phyloP scores from a whole-genome alignment of 2,797 vertebrate species.

The Cryptoblepharus egeriae region DNA sequence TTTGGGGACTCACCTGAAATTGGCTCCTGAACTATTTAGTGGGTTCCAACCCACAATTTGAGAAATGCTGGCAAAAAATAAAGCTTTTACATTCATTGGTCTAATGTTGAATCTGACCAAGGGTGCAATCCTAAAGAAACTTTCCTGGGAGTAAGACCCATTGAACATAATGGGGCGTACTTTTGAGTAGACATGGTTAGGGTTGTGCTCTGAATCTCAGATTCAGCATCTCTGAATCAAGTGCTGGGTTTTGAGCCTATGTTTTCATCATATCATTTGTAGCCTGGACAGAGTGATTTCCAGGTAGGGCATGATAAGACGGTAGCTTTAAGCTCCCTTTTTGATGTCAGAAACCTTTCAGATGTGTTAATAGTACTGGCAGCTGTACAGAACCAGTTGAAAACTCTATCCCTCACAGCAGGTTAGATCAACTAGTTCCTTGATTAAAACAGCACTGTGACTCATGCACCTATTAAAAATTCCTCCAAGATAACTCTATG shows the following conservation, averaged over 20 bases:
- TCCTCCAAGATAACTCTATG: background rate
- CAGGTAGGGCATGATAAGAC: background rate
- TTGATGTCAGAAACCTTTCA: background rate
- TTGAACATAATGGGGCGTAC: too few relatives aligned
- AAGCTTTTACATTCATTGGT: slow-evolving; percentile 2
- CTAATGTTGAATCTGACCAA: too few relatives aligned
- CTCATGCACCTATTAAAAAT: background rate
- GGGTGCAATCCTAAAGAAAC: too few relatives aligned
- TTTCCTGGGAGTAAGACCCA: too few relatives aligned
- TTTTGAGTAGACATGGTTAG: too few relatives aligned
- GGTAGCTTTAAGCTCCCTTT: background rate
- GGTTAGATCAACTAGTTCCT: background rate
- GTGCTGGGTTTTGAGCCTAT: background rate
- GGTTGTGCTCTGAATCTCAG: too few relatives aligned
- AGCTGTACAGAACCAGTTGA: background rate
- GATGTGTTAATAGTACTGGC: background rate
- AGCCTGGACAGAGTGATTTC: background rate
- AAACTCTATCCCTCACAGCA: background rate
- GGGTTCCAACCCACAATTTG: too few relatives aligned
- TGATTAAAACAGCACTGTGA: background rate
- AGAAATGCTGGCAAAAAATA: too few relatives aligned
- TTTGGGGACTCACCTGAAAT: too few relatives aligned
- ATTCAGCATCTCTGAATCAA: too few relatives aligned
- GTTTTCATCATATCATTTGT: background rate
- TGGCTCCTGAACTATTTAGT: too few relatives aligned